Conservation (phyloP, 2,888 invertebrate genomes). For the Lasioglossum figueresi region DNA sequence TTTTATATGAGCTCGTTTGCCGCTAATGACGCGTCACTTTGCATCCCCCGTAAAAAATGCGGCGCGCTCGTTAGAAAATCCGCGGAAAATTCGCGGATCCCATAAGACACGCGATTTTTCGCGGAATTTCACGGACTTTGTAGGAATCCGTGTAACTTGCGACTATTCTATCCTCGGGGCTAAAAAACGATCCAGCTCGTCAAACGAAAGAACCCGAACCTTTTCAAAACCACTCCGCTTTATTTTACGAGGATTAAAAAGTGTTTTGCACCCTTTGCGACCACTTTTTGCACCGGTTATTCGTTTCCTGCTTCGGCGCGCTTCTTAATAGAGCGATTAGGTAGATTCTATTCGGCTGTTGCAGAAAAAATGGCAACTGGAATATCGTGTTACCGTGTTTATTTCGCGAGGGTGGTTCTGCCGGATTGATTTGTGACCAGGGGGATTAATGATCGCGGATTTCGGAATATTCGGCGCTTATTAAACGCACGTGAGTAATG, state of each 20-base stretch:
- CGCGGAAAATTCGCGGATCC: background rate
- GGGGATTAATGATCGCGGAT: background rate
- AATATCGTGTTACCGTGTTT: background rate
- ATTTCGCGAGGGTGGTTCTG: background rate
- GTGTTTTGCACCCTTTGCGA: background rate
- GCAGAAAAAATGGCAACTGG: too few species aligned
- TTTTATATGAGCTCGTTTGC: constrained; percentile 44
- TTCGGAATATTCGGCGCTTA: background rate
- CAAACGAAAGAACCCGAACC: background rate
- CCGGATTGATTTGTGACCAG: background rate
- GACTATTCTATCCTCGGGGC: background rate
- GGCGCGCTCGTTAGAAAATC: constrained; percentile 44
- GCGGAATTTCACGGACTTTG: background rate
- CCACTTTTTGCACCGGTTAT: background rate
- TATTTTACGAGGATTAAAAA: background rate
- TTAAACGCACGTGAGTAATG: background rate
- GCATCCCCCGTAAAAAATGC: constrained; percentile 43
- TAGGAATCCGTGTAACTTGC: background rate
- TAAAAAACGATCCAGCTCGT: background rate
- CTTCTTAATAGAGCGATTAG: background rate
- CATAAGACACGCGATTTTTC: background rate
- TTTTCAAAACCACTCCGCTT: background rate
- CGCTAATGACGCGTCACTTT: constrained; percentile 53
- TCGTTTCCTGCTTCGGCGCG: background rate
- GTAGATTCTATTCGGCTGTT: too few species aligned